Base-by-base conservation (phyloP, 1,140 invertebrate genomes). In the Brachionus sp. region DNA sequence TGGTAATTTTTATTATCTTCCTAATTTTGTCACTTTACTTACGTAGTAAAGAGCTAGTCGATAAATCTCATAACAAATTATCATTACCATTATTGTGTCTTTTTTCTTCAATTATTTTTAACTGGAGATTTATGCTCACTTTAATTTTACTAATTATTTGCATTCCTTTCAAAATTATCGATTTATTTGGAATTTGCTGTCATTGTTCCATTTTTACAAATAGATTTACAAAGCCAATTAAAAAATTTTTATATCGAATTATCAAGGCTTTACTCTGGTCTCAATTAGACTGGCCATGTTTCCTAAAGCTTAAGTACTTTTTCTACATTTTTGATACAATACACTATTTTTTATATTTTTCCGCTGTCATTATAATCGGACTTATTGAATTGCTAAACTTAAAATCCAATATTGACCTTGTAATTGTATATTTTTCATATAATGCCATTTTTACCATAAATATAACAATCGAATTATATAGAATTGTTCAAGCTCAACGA, bases 271-370 rank as follows among this genome's bases (percentile, higher is more conserved):
- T 70, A 7, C 66, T 42, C 37, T 70, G 66, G 66, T 70, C 66
- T 39, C 35, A 37, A 70, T 16, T 70, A 16, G 66, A 70, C 35
- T 70, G 66, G 66, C 66, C 66, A 70, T 70, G 66, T 39, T 70
- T 70, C 16, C 16, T 70, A n/a, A 70, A 70, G 37, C n/a, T 70
- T 1, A 70, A 70, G 16, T 70, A 70, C 16, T 70, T 39, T 33
- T 39, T 23, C 13, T 70, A 70, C 66, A 70, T 70, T 16, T 70
- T 39, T 16, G 66, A 70, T 39, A 70, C 37, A 39, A 70, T 70
- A 70, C 66, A 70, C 37, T 70, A 70, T 70, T 70, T 70, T 42
- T 7, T 70, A 12, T 70, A 70, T 16, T 70, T 70, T 70, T 70
- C 35, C 12, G n/a, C 35, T 19, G 35, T 70, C 2, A 70, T 70